A percentile compares a stretch with the other conserved stretches of the same genome.
Conservation (phyloP, 2,888 invertebrate genomes). For the Exephanes ischioxanthus region DNA sequence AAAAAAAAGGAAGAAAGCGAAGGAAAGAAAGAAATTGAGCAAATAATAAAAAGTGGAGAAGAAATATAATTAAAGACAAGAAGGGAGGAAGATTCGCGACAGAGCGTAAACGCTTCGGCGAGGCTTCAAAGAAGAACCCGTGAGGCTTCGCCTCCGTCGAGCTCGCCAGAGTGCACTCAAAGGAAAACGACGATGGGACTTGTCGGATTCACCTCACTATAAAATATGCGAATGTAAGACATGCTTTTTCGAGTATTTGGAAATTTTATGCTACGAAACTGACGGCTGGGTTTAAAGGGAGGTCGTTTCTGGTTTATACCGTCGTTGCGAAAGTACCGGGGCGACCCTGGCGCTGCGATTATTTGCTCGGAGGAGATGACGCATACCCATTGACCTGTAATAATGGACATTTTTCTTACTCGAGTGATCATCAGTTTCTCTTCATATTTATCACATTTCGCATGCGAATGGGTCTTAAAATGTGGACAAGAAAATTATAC, state of each 20-base stretch:
- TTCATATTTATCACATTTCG: not conserved
- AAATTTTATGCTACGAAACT: not conserved
- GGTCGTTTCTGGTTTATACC: not conserved
- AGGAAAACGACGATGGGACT: conserved; percentile 41
- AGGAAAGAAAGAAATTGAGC: conserved; percentile 10
- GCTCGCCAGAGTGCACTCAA: conserved; percentile 27
- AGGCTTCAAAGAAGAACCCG: conserved; percentile 51
- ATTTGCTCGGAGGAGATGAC: conserved; percentile 21
- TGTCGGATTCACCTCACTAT: conserved; percentile 22
- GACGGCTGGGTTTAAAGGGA: not conserved
- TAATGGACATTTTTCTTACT: not conserved
- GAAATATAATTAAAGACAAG: conserved; percentile 60
- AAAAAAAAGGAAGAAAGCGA: not conserved
- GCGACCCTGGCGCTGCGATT: not conserved
- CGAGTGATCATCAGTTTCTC: not conserved
- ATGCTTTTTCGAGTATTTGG: not conserved
- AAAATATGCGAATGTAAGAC: conserved; percentile 2
- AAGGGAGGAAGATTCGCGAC: conserved; percentile 45
- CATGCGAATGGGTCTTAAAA: too few species aligned
- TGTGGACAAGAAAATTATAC: too few species aligned
- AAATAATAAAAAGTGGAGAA: conserved; percentile 42
- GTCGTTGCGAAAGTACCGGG: not conserved
- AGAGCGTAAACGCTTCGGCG: conserved; percentile 7
- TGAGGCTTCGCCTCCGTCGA: conserved; percentile 9
- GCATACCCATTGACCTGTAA: not conserved